Evolutionary conservation across 2,797 vertebrate species (phyloP).

Genomic region (Lagorchestes hirsutus): DNA sequence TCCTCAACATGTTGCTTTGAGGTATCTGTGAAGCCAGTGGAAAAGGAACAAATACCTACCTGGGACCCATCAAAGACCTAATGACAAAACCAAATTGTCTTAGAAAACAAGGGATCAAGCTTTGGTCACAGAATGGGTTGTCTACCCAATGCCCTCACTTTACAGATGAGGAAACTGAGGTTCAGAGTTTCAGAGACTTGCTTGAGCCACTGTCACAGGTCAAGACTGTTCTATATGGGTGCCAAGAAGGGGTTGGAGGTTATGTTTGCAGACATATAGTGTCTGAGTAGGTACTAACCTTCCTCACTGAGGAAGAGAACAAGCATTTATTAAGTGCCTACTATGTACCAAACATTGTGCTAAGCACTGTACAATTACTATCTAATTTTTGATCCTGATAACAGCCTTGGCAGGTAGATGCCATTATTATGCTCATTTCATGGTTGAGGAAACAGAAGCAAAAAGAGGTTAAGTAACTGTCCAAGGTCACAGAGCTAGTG

Average conservation of each 20-base stretch:
- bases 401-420: not conserved
- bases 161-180: not conserved
- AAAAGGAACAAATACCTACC: slow-evolving; percentile 75
- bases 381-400: not conserved
- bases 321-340: not conserved
- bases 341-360: not conserved
- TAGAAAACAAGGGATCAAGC: too few relatives aligned
- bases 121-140: too few relatives aligned
- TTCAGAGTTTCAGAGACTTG: not conserved
- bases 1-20: slow-evolving; percentile 76
- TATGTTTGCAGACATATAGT: not conserved
- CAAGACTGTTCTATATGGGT: not conserved
- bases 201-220: not conserved
- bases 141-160: too few relatives aligned
- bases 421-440: not conserved
- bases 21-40: slow-evolving; percentile 77
- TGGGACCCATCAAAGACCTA: too few relatives aligned
- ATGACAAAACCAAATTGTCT: too few relatives aligned
- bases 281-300: not conserved
- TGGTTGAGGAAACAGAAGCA: not conserved
- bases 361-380: not conserved
- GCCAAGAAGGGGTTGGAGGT: too few relatives aligned
- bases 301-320: not conserved
- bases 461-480: not conserved
- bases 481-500: not conserved